phyloP scores from a whole-genome alignment of 2,797 vertebrate species.

The Chromobotia macracanthus region DNA sequence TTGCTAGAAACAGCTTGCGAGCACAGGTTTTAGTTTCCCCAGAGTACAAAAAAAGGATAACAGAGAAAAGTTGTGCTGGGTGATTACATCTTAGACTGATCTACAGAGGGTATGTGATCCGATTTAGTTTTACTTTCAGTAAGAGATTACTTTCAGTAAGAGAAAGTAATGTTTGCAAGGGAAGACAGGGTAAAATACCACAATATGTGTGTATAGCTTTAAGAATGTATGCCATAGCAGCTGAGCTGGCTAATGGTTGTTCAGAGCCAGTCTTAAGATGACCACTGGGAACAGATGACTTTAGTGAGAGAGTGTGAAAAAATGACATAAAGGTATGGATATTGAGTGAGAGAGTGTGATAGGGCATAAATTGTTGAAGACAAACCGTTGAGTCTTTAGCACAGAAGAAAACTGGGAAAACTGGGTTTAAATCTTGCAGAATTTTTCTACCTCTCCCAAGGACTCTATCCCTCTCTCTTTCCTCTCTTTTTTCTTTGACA shows the following conservation, averaged over 20 bases:
- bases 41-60: constrained; percentile 31
- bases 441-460: background rate
- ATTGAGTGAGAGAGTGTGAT: background rate
- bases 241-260: constrained; percentile 36
- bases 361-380: constrained; percentile 22
- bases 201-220: background rate
- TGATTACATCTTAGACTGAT: constrained; percentile 36
- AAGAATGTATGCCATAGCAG: constrained; percentile 10
- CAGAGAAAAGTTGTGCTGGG: constrained; percentile 4
- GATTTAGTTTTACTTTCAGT: too few species aligned
- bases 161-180: constrained; percentile 31
- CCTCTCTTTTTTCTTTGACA: background rate
- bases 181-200: background rate
- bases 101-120: constrained; percentile 35
- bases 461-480: background rate
- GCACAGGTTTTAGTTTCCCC: constrained; percentile 35
- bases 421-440: constrained; percentile 7
- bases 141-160: too few species aligned
- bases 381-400: constrained; percentile 3
- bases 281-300: constrained; percentile 29
- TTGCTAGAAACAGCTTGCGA: background rate
- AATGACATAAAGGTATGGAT: constrained; percentile 26
- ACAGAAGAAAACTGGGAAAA: background rate
- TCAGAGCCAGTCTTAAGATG: constrained; percentile 17
- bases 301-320: constrained; percentile 12